Evolutionary conservation across 2,888 invertebrate species (phyloP).

Genomic region (Leptopilina myrica): DNA sequence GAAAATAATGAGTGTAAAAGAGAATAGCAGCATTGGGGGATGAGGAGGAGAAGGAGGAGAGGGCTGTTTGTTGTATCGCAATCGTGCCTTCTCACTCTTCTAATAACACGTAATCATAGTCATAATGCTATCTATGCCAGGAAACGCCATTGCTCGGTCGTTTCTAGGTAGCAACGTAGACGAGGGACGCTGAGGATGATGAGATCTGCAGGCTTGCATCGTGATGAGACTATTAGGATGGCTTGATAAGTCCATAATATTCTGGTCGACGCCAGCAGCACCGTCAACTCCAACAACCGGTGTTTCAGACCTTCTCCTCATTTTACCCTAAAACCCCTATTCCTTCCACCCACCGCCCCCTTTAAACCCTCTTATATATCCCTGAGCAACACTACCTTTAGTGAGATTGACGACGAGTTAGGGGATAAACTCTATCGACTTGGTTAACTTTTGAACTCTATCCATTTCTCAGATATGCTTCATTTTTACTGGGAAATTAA

Average conservation of each 20-base stretch:
- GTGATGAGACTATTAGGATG: conserved; percentile 76
- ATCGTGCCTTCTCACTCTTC: conserved; percentile 47
- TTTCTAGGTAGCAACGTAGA: conserved; percentile 66
- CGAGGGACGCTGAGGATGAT: conserved; percentile 70
- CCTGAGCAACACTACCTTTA: conserved; percentile 53
- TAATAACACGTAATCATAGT: conserved; percentile 65
- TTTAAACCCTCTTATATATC: conserved; percentile 42
- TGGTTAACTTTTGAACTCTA: conserved; percentile 63
- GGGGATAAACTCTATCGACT: conserved; percentile 63
- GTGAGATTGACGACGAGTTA: conserved; percentile 66
- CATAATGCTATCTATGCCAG: conserved; percentile 67
- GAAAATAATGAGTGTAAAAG: conserved; percentile 9
- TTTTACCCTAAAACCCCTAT: conserved; percentile 48
- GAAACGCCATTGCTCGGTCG: conserved; percentile 66
- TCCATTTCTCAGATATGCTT: conserved; percentile 59
- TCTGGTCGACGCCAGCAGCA: conserved; percentile 69
- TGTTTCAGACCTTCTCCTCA: conserved; percentile 55
- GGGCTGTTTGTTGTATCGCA: not conserved
- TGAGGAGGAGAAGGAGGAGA: not conserved
- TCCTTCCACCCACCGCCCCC: not conserved
- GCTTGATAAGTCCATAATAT: conserved; percentile 76
- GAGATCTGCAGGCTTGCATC: conserved; percentile 76
- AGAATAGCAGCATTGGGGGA: not conserved
- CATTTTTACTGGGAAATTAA: not conserved
- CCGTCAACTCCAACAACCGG: conserved; percentile 70